Evolutionary conservation across 2,113 vertebrate genomes (phyloP).

Genomic region (Microcebus lehilahytsara): DNA sequence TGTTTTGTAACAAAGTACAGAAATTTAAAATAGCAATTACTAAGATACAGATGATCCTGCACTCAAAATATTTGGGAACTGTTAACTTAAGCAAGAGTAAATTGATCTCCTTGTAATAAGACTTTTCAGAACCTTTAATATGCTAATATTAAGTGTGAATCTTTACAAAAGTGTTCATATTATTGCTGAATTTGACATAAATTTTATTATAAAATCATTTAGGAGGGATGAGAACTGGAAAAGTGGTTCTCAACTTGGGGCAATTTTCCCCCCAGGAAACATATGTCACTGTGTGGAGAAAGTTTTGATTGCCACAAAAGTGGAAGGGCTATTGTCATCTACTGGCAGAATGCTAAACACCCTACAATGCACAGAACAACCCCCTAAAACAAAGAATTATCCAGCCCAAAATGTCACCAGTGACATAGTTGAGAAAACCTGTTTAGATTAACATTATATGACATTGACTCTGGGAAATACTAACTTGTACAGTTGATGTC

Average conservation of each 20-base stretch:
- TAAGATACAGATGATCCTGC: neutral
- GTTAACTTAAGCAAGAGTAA: constrained; percentile 47
- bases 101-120: neutral
- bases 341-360: neutral
- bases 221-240: neutral
- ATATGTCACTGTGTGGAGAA: neutral
- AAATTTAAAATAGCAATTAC: constrained; percentile 36
- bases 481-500: neutral
- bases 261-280: neutral
- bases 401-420: neutral
- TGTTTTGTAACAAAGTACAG: constrained; percentile 24
- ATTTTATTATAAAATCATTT: neutral
- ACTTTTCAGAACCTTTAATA: constrained; percentile 8
- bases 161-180: neutral
- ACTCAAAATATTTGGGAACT: constrained; percentile 62
- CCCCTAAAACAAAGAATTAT: neutral
- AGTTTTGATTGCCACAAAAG: neutral
- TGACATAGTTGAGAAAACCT: neutral
- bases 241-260: neutral
- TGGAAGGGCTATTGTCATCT: neutral
- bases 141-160: neutral
- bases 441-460: neutral
- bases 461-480: neutral
- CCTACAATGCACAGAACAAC: neutral
- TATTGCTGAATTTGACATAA: neutral